phyloP scores from a whole-genome alignment of 2,888 invertebrate species.

The Axea sp. region DNA sequence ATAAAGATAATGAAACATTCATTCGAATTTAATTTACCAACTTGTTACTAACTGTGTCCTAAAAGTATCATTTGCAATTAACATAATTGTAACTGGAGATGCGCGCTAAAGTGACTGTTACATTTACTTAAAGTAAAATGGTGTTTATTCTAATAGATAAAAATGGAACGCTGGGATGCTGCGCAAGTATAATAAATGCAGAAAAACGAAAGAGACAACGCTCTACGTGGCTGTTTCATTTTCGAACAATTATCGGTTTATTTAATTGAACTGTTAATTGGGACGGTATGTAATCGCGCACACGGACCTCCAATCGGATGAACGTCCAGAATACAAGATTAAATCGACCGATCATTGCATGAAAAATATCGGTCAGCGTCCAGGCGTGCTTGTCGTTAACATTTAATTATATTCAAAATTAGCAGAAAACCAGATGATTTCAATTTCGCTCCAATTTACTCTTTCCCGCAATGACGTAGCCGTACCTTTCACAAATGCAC shows the following conservation, averaged over 20 bases:
- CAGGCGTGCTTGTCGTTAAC: conserved; percentile 24
- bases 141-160: conserved; percentile 42
- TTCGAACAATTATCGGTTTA: conserved; percentile 75
- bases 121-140: conserved; percentile 38
- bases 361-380: conserved; percentile 34
- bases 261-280: conserved; percentile 75
- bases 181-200: conserved; percentile 64
- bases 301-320: conserved; percentile 62
- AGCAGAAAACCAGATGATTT: conserved; percentile 41
- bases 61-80: conserved; percentile 28
- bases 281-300: conserved; percentile 65
- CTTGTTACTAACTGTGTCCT: neutral
- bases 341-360: conserved; percentile 61
- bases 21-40: conserved; percentile 15
- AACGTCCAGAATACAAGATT: conserved; percentile 63
- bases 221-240: conserved; percentile 70
- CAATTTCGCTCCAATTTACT: conserved; percentile 39
- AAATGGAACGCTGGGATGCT: conserved; percentile 5
- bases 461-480: conserved; percentile 10
- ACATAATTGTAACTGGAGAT: conserved; percentile 40
- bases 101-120: conserved; percentile 33
- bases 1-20: conserved; percentile 9
- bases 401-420: conserved; percentile 57
- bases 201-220: conserved; percentile 67
- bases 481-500: conserved; percentile 28